These are phyloP conservation scores for Carassius auratus DNA, from an alignment of 2,113 vertebrate species.

Conservation along the genomic window DNA sequence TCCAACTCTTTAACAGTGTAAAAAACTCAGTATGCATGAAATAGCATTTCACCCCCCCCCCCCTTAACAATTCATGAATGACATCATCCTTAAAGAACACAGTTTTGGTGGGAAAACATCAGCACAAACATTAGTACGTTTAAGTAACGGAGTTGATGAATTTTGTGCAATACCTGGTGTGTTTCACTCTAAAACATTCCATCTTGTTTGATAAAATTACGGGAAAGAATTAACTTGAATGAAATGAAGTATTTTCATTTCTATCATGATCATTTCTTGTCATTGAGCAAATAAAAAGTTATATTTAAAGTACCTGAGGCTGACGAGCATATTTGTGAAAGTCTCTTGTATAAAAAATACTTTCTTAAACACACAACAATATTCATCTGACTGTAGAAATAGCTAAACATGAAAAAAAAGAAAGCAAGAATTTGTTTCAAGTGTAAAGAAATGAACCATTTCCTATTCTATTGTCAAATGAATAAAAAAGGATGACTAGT, in stretches of 20 bases:
- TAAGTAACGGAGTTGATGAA: background rate
- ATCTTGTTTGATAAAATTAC: background rate
- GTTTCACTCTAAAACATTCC: background rate
- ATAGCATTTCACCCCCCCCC: too few species aligned
- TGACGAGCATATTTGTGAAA: background rate
- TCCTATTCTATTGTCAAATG: constrained; percentile 3
- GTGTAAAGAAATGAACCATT: background rate
- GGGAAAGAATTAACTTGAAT: background rate
- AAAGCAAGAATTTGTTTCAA: background rate
- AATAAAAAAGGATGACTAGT: constrained; percentile 17
- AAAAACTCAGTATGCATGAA: too few species aligned
- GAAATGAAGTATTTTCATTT: background rate
- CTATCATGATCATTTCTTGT: background rate
- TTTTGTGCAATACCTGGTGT: background rate
- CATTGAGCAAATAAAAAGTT: background rate
- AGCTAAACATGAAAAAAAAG: background rate
- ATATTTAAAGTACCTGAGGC: background rate
- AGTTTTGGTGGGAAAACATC: background rate
- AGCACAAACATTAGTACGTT: background rate
- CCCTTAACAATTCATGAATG: background rate
- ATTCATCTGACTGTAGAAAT: background rate
- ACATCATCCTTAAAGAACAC: background rate
- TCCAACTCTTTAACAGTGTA: too few species aligned
- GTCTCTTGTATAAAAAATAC: background rate
- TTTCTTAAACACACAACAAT: too few species aligned